These are phyloP conservation scores for Rallus crepitans DNA, from an alignment of 2,797 vertebrate species.

Conservation along the genomic window DNA sequence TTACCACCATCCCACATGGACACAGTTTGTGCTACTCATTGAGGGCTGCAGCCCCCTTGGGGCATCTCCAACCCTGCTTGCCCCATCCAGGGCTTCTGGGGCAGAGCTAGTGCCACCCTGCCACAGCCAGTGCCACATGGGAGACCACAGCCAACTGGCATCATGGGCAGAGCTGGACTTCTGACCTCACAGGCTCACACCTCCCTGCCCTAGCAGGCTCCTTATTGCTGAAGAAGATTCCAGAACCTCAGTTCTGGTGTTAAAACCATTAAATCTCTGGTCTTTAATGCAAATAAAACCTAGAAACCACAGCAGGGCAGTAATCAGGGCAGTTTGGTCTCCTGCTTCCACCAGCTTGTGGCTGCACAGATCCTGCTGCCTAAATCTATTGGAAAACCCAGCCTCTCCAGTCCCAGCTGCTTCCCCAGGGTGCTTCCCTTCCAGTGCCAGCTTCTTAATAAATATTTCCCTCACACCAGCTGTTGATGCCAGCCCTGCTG, in stretches of 20 bases:
- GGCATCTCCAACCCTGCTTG: not conserved
- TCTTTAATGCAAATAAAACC: not conserved
- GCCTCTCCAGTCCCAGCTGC: rapidly evolving
- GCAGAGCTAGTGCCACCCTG: not conserved
- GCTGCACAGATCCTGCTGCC: not conserved
- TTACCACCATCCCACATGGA: rapidly evolving
- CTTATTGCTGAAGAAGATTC: not conserved
- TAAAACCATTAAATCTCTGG: not conserved
- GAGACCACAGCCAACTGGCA: rapidly evolving
- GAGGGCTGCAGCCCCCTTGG: rapidly evolving
- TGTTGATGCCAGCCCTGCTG: not conserved
- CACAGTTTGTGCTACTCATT: not conserved
- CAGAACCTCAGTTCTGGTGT: not conserved
- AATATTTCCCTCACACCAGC: not conserved
- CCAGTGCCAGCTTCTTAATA: not conserved
- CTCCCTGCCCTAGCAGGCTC: not conserved
- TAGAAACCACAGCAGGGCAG: not conserved
- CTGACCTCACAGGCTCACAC: rapidly evolving
- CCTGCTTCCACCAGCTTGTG: not conserved
- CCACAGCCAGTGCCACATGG: rapidly evolving
- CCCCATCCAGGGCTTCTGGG: not conserved
- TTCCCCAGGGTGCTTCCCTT: not conserved
- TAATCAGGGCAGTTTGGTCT: not conserved
- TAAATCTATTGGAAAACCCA: not conserved
- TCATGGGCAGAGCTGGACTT: rapidly evolving